These are phyloP conservation scores for Dendroctonus ponderosae DNA, from an alignment of 1,140 invertebrate species.

Conservation along the genomic window DNA sequence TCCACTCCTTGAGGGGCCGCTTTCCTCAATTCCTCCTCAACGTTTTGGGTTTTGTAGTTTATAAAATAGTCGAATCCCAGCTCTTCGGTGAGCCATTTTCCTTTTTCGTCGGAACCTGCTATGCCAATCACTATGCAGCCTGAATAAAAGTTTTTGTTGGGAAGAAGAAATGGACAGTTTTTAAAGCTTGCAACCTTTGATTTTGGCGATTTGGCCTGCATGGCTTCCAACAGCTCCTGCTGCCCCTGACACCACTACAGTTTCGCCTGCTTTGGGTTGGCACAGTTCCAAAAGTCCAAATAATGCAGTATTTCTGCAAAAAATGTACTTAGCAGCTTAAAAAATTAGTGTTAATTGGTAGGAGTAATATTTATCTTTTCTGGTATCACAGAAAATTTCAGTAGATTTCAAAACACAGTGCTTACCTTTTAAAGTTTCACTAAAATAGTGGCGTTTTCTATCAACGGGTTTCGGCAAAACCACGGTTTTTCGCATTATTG, in stretches of 20 bases:
- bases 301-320: no score
- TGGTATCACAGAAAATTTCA: no score
- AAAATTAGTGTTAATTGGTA: neutral
- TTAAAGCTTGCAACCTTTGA: conserved; percentile 54
- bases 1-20: conserved; percentile 66
- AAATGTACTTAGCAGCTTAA: neutral
- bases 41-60: conserved; percentile 67
- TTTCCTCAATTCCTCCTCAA: conserved; percentile 57
- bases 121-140: conserved; percentile 67
- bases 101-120: conserved; percentile 68
- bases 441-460: no score
- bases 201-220: conserved; percentile 73
- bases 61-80: conserved; percentile 67
- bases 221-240: conserved; percentile 69
- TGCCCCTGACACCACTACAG: conserved; percentile 64
- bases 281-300: no score
- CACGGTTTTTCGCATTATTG: no score
- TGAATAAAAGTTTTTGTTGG: conserved; percentile 34
- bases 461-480: no score
- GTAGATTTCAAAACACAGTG: neutral
- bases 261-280: no score
- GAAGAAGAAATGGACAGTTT: neutral
- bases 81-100: conserved; percentile 61
- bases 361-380: no score
- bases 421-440: no score